These are phyloP conservation scores for Hemibagrus guttatus DNA, from an alignment of 2,797 vertebrate species.

Conservation along the genomic window DNA sequence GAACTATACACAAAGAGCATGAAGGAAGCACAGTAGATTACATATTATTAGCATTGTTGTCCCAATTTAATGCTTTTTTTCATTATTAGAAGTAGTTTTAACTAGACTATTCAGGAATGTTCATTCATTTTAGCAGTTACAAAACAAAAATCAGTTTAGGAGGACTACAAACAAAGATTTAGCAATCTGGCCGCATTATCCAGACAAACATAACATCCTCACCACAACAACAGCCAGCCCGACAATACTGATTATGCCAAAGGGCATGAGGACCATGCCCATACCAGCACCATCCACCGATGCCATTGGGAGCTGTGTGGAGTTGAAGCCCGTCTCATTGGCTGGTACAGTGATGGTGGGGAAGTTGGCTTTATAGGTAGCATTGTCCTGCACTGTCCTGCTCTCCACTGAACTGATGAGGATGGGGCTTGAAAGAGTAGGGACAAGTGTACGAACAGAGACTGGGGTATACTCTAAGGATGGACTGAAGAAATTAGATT, in stretches of 20 bases:
- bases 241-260: constrained; percentile 93
- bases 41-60: background rate
- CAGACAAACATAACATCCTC: constrained; percentile 60
- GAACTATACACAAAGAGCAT: background rate
- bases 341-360: constrained; percentile 74
- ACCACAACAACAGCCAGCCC: constrained; percentile 92
- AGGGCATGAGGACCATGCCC: constrained; percentile 89
- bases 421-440: constrained; percentile 54
- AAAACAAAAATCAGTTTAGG: background rate
- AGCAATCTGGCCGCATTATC: background rate
- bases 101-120: background rate
- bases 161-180: background rate
- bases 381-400: constrained; percentile 62
- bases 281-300: constrained; percentile 73
- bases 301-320: constrained; percentile 80
- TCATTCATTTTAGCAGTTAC: background rate
- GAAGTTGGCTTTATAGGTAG: constrained; percentile 50
- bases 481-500: constrained; percentile 39
- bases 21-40: background rate
- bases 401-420: constrained; percentile 57
- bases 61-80: background rate
- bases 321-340: constrained; percentile 83
- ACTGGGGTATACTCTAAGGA: constrained; percentile 44
- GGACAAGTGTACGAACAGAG: constrained; percentile 58
- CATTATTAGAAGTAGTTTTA: background rate